These are phyloP conservation scores for Lithophane leautieri DNA, from an alignment of 2,888 invertebrate species.

Conservation along the genomic window DNA sequence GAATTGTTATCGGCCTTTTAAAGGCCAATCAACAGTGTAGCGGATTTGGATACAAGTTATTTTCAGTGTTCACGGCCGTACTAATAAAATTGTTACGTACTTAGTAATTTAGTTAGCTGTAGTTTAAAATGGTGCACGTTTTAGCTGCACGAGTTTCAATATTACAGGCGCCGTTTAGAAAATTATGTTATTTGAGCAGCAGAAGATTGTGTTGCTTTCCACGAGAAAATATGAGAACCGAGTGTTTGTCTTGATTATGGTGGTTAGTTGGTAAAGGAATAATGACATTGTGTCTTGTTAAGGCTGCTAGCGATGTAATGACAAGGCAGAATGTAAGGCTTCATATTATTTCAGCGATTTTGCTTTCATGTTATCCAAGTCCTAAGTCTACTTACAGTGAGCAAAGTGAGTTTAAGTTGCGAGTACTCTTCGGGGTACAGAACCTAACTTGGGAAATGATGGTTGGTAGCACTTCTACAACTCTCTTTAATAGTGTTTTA, in stretches of 20 bases:
- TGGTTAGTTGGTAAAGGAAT: constrained; percentile 3
- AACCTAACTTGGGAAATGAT: too few species aligned
- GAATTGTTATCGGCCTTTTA: too few species aligned
- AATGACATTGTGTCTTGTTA: background rate
- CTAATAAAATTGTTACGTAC: constrained; percentile 47
- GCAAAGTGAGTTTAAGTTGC: too few species aligned
- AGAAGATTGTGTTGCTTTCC: constrained; percentile 30
- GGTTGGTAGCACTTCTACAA: too few species aligned
- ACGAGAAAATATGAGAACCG: constrained; percentile 8
- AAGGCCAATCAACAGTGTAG: too few species aligned
- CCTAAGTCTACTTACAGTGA: too few species aligned
- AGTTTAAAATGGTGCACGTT: constrained; percentile 57
- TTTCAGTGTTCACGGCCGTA: constrained; percentile 30
- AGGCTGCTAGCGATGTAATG: background rate
- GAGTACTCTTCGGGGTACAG: too few species aligned
- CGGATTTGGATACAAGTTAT: background rate
- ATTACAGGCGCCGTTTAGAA: constrained; percentile 39
- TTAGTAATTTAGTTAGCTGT: constrained; percentile 62
- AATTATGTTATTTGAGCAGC: constrained; percentile 48
- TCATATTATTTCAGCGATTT: too few species aligned
- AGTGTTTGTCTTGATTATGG: constrained; percentile 33
- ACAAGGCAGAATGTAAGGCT: too few species aligned
- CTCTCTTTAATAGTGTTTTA: too few species aligned
- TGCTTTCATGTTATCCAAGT: too few species aligned
- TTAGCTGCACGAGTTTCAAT: constrained; percentile 56